These are phyloP conservation scores for Propithecus coquereli DNA, from an alignment of 2,113 vertebrate genomes.

Conservation along the genomic window DNA sequence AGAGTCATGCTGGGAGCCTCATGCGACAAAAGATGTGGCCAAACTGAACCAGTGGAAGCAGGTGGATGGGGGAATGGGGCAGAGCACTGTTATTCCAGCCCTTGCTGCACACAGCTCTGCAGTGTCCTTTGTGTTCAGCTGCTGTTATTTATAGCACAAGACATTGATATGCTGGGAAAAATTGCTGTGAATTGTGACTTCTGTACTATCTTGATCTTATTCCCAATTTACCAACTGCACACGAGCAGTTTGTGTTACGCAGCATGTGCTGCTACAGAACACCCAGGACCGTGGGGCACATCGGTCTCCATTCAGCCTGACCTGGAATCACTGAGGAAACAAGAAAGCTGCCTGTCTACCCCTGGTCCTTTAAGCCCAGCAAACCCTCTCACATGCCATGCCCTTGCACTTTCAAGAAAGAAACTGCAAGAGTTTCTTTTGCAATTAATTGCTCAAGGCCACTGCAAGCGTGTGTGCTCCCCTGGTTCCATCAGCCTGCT, in stretches of 20 bases:
- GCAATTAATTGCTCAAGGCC: not conserved
- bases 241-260: not conserved
- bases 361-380: not conserved
- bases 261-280: accelerated
- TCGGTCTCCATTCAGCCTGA: not conserved
- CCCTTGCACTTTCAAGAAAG: not conserved
- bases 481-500: accelerated
- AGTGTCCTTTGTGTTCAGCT: not conserved
- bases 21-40: accelerated
- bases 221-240: not conserved
- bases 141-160: not conserved
- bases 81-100: accelerated
- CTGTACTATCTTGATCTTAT: not conserved
- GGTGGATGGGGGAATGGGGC: accelerated
- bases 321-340: not conserved
- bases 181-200: not conserved
- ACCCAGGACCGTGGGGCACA: accelerated
- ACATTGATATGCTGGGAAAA: not conserved
- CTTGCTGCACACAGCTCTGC: not conserved
- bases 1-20: not conserved
- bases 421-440: not conserved
- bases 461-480: accelerated
- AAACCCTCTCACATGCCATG: not conserved
- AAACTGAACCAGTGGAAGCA: accelerated
- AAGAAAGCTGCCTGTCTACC: not conserved